Percentiles rank a stretch among this genome's conserved stretches.
Conservation (phyloP, 2,888 invertebrate species). For the Agrotis segetum region DNA sequence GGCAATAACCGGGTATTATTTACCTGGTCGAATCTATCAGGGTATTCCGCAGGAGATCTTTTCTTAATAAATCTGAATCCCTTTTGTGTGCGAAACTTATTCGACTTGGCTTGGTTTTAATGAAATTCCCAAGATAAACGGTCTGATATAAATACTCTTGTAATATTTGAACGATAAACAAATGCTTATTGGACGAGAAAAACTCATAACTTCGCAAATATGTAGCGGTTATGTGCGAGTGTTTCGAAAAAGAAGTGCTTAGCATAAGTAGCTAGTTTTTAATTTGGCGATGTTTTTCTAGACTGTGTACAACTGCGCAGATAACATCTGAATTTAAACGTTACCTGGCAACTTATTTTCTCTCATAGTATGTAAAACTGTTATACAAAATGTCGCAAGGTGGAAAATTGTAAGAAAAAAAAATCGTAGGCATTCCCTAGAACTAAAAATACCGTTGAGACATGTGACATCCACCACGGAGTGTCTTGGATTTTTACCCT, state of each 20-base stretch:
- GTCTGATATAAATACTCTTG: conserved; percentile 44
- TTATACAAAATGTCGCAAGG: too few relatives aligned
- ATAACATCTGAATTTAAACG: not conserved
- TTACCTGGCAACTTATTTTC: not conserved
- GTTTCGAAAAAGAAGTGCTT: conserved; percentile 15
- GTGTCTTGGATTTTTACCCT: too few relatives aligned
- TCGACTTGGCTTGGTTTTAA: conserved; percentile 41
- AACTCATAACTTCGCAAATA: conserved; percentile 33
- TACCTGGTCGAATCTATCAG: conserved; percentile 41
- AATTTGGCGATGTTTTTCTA: not conserved
- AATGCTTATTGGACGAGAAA: conserved; percentile 47
- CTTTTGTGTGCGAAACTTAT: conserved; percentile 48
- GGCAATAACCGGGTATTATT: conserved; percentile 38
- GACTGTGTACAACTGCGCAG: too few relatives aligned
- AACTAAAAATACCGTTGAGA: too few relatives aligned
- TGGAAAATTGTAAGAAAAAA: too few relatives aligned
- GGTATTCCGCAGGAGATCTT: conserved; percentile 28
- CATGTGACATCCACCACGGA: not conserved
- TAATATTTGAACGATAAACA: conserved; percentile 58
- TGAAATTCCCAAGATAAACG: conserved; percentile 59
- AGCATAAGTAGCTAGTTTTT: not conserved
- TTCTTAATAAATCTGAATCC: conserved; percentile 42
- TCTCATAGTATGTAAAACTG: too few relatives aligned
- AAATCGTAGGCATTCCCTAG: too few relatives aligned
- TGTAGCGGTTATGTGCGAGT: not conserved